These are phyloP conservation scores for Hermaeophaga mercurialis DNA, from an alignment of 2,888 invertebrate species.

Conservation along the genomic window DNA sequence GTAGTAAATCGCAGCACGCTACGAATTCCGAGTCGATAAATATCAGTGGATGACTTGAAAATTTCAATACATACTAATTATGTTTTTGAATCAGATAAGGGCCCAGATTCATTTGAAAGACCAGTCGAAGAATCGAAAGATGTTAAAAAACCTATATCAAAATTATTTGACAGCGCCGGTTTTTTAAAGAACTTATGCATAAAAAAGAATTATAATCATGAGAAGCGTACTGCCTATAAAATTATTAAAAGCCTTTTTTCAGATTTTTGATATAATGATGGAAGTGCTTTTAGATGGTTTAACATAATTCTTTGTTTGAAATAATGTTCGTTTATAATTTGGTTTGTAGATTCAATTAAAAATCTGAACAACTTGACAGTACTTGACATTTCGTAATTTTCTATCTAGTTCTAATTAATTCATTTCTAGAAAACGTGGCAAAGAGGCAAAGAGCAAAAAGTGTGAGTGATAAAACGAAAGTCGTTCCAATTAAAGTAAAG, in stretches of 20 bases:
- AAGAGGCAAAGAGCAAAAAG: too few species aligned
- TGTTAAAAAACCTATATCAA: conserved; percentile 43
- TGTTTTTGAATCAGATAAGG: conserved; percentile 57
- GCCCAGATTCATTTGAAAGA: conserved; percentile 53
- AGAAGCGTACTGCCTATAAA: conserved; percentile 18
- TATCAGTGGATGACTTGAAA: conserved; percentile 57
- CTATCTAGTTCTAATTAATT: too few species aligned
- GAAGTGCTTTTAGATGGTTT: background rate
- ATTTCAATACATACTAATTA: conserved; percentile 59
- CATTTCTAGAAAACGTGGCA: too few species aligned
- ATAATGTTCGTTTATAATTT: too few species aligned
- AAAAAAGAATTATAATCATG: conserved; percentile 36
- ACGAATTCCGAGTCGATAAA: conserved; percentile 55
- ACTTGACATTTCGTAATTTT: too few species aligned
- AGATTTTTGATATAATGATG: conserved; percentile 17
- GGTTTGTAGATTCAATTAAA: too few species aligned
- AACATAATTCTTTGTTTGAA: too few species aligned
- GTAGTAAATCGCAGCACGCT: conserved; percentile 45
- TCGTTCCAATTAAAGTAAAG: too few species aligned
- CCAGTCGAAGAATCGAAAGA: conserved; percentile 40
- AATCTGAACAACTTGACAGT: too few species aligned
- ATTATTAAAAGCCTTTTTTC: conserved; percentile 17
- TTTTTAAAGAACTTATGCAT: conserved; percentile 36
- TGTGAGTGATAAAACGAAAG: too few species aligned
- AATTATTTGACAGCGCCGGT: conserved; percentile 41